Evolutionary conservation across 2,888 invertebrate genomes (phyloP).

Genomic region (Psococerastis gibbosa): DNA sequence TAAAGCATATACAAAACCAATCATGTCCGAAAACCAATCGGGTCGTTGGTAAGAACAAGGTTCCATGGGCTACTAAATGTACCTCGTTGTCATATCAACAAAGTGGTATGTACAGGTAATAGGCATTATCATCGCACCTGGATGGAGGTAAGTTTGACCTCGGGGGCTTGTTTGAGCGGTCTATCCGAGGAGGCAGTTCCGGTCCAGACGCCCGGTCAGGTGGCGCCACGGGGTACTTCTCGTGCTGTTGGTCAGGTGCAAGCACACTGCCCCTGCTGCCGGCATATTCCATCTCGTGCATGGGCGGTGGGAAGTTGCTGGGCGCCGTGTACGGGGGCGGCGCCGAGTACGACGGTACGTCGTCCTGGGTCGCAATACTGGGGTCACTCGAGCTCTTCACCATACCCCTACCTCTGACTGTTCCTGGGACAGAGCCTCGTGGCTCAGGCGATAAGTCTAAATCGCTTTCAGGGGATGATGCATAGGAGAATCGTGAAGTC

Average conservation of each 20-base stretch:
- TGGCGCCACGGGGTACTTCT: slow-evolving; percentile 3
- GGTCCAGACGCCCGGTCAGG: slow-evolving; percentile 33
- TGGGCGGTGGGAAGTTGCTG: slow-evolving; percentile 20
- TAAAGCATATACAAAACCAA: too few species aligned
- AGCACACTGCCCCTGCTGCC: slow-evolving; percentile 1
- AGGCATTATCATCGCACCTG: too few species aligned
- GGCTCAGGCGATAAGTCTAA: slow-evolving; percentile 68
- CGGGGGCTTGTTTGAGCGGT: slow-evolving; percentile 55
- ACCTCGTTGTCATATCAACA: too few species aligned
- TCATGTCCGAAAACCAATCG: too few species aligned
- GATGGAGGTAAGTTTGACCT: slow-evolving; percentile 20
- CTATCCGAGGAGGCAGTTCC: slow-evolving; percentile 69
- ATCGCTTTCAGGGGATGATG: slow-evolving; percentile 91
- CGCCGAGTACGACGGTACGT: slow-evolving; percentile 35
- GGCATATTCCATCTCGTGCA: not conserved
- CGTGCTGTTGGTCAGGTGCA: slow-evolving; percentile 7
- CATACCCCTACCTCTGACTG: slow-evolving; percentile 23
- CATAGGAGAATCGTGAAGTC: slow-evolving; percentile 88
- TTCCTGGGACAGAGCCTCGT: slow-evolving; percentile 19
- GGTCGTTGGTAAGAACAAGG: too few species aligned
- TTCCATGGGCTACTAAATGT: too few species aligned
- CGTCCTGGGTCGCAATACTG: slow-evolving; percentile 84
- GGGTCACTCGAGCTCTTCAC: slow-evolving; percentile 83
- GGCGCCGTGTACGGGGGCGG: slow-evolving; percentile 67
- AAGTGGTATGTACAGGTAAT: too few species aligned